Evolutionary conservation across 2,888 invertebrate species (phyloP).

Genomic region (Drosophila picticornis): DNA sequence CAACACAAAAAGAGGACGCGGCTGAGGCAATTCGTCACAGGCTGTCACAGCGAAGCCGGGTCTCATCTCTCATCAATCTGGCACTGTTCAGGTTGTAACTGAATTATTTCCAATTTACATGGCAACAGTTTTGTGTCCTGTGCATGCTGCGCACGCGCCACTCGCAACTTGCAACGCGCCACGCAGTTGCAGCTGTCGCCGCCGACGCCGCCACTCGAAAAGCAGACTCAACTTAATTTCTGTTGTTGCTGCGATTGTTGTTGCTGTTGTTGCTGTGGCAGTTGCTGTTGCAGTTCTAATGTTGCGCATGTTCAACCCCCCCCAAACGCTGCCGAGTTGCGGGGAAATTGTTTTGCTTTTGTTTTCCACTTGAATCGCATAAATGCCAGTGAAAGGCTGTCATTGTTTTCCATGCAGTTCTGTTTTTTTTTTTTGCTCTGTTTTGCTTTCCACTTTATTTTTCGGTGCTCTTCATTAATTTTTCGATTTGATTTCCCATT

Average conservation of each 20-base stretch:
- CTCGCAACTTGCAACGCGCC: slow-evolving; percentile 14
- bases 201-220: slow-evolving; percentile 50
- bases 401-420: slow-evolving; percentile 61
- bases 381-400: slow-evolving; percentile 12
- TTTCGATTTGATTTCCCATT: slow-evolving; percentile 47
- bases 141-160: slow-evolving; percentile 52
- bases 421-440: not conserved
- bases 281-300: slow-evolving; percentile 11
- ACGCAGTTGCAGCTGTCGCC: slow-evolving; percentile 60
- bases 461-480: slow-evolving; percentile 60
- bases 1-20: slow-evolving; percentile 44
- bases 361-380: slow-evolving; percentile 70
- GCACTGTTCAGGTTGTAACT: slow-evolving; percentile 42
- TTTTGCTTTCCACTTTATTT: slow-evolving; percentile 53
- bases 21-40: slow-evolving; percentile 61
- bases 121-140: slow-evolving; percentile 1
- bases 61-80: slow-evolving; percentile 57
- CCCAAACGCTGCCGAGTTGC: slow-evolving; percentile 9
- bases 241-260: slow-evolving; percentile 1
- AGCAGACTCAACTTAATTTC: not conserved
- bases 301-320: slow-evolving; percentile 57
- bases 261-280: slow-evolving; percentile 2
- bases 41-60: slow-evolving; percentile 48
- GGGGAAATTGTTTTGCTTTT: slow-evolving; percentile 63
- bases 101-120: slow-evolving; percentile 6